phyloP scores from a whole-genome alignment of 2,113 vertebrate species.

The Dinomys branickii region DNA sequence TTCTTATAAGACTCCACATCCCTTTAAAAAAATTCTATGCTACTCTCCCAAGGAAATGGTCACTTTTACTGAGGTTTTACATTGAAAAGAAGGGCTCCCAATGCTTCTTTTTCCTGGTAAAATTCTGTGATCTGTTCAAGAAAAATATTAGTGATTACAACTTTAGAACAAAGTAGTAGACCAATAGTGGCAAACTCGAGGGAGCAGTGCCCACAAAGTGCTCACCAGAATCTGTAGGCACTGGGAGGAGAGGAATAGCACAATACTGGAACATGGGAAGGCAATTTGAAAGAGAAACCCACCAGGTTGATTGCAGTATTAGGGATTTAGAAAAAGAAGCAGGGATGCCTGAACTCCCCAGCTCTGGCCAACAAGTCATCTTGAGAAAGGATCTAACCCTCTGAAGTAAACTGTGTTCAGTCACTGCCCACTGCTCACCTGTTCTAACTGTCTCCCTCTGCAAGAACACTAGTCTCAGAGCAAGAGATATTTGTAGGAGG shows the following conservation, averaged over 20 bases:
- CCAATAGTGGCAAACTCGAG: not conserved
- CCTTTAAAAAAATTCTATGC: not conserved
- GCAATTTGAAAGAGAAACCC: not conserved
- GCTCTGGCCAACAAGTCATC: not conserved
- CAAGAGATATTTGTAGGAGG: not conserved
- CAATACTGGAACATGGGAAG: not conserved
- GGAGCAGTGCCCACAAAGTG: not conserved
- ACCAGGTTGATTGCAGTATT: not conserved
- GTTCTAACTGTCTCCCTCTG: not conserved
- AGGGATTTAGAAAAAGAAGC: not conserved
- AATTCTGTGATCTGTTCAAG: conserved; percentile 46
- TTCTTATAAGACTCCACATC: conserved; percentile 8
- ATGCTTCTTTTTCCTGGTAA: not conserved
- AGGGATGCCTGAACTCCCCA: not conserved
- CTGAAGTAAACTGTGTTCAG: not conserved
- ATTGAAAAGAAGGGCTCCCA: conserved; percentile 14
- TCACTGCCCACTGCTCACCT: not conserved
- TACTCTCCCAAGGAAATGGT: not conserved
- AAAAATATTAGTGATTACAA: not conserved
- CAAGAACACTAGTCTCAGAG: not conserved
- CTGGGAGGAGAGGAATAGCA: not conserved
- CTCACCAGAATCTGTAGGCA: not conserved
- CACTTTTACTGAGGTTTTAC: not conserved
- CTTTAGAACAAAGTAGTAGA: conserved; percentile 1
- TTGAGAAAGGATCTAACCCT: not conserved